phyloP scores from a whole-genome alignment of 2,113 vertebrate genomes.

The Sardina pilchardus region DNA sequence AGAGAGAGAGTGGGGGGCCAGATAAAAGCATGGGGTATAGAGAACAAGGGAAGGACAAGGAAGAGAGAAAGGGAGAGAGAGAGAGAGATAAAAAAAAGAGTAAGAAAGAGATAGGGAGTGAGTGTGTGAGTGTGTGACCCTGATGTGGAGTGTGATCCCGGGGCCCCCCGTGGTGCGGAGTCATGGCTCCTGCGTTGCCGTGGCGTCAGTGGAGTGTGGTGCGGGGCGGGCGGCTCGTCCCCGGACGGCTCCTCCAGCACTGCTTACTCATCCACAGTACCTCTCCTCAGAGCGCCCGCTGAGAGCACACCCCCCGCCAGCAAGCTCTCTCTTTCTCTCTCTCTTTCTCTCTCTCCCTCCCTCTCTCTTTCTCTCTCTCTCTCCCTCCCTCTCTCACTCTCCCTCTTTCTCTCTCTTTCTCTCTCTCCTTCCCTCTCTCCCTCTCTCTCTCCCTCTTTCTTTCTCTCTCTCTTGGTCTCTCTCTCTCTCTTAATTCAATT shows the following conservation, averaged over 20 bases:
- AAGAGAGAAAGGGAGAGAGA: background rate
- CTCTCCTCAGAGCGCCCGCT: slow-evolving; percentile 1
- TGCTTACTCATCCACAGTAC: background rate
- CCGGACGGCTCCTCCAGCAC: background rate
- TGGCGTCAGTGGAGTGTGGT: background rate
- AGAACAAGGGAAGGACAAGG: background rate
- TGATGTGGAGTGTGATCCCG: background rate
- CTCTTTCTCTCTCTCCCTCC: background rate
- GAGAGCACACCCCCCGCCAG: background rate
- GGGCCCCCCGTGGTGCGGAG: background rate
- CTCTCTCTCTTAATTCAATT: background rate
- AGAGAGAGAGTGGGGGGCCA: background rate
- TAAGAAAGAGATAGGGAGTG: background rate
- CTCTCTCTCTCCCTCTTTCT: background rate
- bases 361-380: background rate
- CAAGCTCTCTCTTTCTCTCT: background rate
- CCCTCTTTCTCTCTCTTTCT: background rate
- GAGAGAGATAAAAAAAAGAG: background rate
- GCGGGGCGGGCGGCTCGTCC: too few relatives aligned
- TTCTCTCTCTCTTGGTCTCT: too few relatives aligned
- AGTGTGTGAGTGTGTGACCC: background rate
- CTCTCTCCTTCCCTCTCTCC: background rate
- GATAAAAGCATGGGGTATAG: background rate
- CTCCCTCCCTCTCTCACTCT: background rate
- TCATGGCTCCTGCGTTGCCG: background rate